Percentiles rank a stretch among this genome's conserved stretches.
Conservation (phyloP, 2,888 invertebrate species). For the Campaea margaritaria region DNA sequence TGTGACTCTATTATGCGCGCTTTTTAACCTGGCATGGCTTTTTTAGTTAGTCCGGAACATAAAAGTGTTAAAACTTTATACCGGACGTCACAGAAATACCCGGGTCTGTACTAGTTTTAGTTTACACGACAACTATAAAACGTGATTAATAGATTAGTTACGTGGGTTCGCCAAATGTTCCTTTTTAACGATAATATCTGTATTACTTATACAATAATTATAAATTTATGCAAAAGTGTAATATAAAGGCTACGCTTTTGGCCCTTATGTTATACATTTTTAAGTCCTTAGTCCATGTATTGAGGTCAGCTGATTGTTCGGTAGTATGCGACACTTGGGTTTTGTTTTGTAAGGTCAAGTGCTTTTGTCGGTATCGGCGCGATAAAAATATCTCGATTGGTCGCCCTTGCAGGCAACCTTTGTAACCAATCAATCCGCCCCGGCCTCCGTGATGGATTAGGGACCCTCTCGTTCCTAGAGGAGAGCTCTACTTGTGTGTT, state of each 20-base stretch:
- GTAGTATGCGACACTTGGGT: not conserved
- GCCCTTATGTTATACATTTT: too few relatives aligned
- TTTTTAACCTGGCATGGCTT: too few relatives aligned
- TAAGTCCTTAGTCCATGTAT: too few relatives aligned
- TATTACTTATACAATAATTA: too few relatives aligned
- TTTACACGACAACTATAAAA: constrained; percentile 7
- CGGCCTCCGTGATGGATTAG: constrained; percentile 8
- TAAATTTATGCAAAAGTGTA: too few relatives aligned
- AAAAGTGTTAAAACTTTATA: constrained; percentile 10
- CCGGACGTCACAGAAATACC: constrained; percentile 20
- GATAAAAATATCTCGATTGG: constrained; percentile 5
- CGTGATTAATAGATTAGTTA: constrained; percentile 15
- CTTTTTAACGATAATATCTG: not conserved
- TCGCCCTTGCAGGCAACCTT: constrained; percentile 1
- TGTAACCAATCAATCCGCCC: constrained; percentile 12
- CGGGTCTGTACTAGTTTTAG: constrained; percentile 15
- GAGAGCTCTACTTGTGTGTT: not conserved
- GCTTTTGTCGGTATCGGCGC: not conserved
- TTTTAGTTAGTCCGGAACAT: too few relatives aligned
- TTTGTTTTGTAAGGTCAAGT: not conserved
- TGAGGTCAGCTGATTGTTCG: too few relatives aligned
- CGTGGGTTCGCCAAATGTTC: constrained; percentile 1
- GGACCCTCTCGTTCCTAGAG: constrained; percentile 3
- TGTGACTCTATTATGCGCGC: too few relatives aligned
- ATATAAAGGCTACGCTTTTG: too few relatives aligned